Evolutionary conservation across 2,113 vertebrate species (phyloP), one percentile per base, ranked within the genome.

Genomic region (Phaethornis superciliosus): DNA sequence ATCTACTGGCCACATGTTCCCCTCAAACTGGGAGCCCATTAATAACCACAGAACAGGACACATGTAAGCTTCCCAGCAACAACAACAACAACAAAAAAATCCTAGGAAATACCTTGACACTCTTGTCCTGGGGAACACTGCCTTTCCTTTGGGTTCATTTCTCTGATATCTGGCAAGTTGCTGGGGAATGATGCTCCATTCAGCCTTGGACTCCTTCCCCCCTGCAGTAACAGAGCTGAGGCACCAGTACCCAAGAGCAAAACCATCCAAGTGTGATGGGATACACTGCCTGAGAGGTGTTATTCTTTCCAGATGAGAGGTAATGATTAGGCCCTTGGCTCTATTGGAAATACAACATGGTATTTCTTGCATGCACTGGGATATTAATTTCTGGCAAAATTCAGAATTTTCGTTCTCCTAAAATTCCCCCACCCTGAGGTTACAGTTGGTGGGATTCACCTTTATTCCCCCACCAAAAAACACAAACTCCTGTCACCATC

Each of bases 161-260:
- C 84, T 89, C 19, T 52, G 40, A 20, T 89, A 95, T 93, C 93
- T 96, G 94, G 11, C 79, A 54, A 0, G 7, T 27, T 79, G 89
- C 63, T 80, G 84, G 63, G 79, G 59, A 87, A 52, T 19, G 89
- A 91, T 83, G 85, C 52, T 80, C 67, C 4, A 0, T 10, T 33
- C 87, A 69, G 81, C 78, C 82, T 90, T 94, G 93, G 91, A 47
- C 47, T 88, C 47, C 44, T 70, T 80, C 93, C 85, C 92, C 21
- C 59, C 79, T 83, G 89, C 0, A 85, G 68, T 60, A 94, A 8
- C 71, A 52, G 70, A 91, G 55, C 67, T 71, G 88, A 83, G 87
- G 88, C 95, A 95, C 96, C 95, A 96, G 94, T 89, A 96, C 67
- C 89, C 56, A 63, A 83, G 54, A 44, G 44, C 37, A 83, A 69